Evolutionary conservation across 2,888 invertebrate genomes (phyloP).

Genomic region (Ischnus inquisitorius): DNA sequence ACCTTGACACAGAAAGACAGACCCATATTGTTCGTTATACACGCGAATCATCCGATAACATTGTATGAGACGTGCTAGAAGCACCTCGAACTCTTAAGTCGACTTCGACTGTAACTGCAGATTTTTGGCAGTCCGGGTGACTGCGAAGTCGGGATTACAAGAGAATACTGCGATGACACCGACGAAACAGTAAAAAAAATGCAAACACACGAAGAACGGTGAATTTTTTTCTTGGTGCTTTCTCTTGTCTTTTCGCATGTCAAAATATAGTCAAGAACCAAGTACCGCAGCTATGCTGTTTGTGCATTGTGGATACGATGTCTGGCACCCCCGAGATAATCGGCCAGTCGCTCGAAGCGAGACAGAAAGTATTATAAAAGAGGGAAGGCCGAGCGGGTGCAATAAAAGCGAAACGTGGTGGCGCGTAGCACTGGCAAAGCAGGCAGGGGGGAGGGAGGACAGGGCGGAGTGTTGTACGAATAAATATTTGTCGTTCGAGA

Average conservation of each 20-base stretch:
- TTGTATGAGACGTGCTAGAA: too few species aligned
- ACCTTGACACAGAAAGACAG: too few species aligned
- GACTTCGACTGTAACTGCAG: too few species aligned
- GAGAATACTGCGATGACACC: too few species aligned
- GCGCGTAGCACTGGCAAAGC: constrained; percentile 34
- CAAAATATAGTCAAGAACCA: not conserved
- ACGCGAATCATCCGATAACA: too few species aligned
- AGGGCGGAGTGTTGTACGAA: constrained; percentile 44
- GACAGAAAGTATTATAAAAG: constrained; percentile 52
- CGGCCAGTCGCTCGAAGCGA: constrained; percentile 41
- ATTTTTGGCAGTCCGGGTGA: too few species aligned
- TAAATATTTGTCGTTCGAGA: constrained; percentile 69
- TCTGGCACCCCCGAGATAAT: constrained; percentile 53
- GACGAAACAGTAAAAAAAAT: too few species aligned
- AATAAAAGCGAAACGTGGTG: constrained; percentile 58
- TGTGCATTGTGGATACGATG: constrained; percentile 36
- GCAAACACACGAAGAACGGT: not conserved
- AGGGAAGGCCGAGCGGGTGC: constrained; percentile 43
- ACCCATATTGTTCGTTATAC: too few species aligned
- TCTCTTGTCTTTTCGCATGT: not conserved
- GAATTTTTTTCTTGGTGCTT: not conserved
- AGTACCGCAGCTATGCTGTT: not conserved
- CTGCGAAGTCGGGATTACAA: too few species aligned
- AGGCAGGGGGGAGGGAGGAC: not conserved
- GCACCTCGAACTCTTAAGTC: too few species aligned